Evolutionary conservation across 1,140 invertebrate species (phyloP), one percentile per base, ranked within the genome.

Genomic region (Zaprionus vittiger): DNA sequence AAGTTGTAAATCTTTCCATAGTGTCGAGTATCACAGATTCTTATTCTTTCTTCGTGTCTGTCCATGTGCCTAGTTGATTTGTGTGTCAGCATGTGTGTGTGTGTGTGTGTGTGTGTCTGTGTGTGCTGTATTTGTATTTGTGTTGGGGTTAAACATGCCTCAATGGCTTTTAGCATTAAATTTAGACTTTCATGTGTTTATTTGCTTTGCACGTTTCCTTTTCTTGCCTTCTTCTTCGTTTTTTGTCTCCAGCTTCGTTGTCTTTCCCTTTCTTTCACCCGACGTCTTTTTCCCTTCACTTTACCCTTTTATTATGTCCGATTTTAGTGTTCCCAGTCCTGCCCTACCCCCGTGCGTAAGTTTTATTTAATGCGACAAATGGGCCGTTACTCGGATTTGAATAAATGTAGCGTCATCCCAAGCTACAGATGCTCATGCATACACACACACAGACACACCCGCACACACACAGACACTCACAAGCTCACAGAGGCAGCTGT

Each of bases 361-460:
- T 89, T 83, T 84, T 87, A 83, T 89, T 89, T 87, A 89, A 89
- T 87, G 77, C 84, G 84, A 87, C 81, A 87, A 89, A 89, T 89
- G 84, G 84, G 69, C 75, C 83, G 71, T 87, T 83, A 81, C 80
- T 74, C 65, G 84, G 78, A 89, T 87, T 87, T 87, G 78, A 89
- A 89, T 87, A 89, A 89, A 87, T 87, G 80, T 89, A 59, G 64
- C 73, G 66, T 77, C 59, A 72, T 75, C 66, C 54, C 69, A 67
- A 20, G 52, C 52, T 59, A 60, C 54, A 70, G 24, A 44, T 63
- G 67, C 56, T 64, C 57, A 63, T 59, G 57, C 54, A 63, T 15
- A 14, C 47, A 54, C 47, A 37, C 20, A 41, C 52, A n/a, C 9
- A 44, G 20, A 26, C 17, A 77, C 41, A 37, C 17, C 15, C 65